These are phyloP conservation scores for Rapana venosa DNA, from an alignment of 2,888 invertebrate species.

Conservation along the genomic window DNA sequence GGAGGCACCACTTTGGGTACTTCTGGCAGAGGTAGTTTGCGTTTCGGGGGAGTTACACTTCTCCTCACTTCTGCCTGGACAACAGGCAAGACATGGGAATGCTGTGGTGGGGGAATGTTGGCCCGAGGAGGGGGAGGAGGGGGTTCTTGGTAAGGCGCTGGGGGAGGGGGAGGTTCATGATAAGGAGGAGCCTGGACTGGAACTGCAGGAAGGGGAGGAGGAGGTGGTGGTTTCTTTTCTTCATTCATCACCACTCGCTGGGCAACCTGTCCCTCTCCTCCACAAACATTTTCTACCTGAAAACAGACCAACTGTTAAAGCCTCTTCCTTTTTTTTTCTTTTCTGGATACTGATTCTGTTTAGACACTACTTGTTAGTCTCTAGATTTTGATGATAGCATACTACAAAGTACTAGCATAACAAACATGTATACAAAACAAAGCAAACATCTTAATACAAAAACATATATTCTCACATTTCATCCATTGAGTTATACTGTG, in stretches of 20 bases:
- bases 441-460: no score
- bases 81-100: neutral
- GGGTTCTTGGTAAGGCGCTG: neutral
- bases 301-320: neutral
- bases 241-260: constrained; percentile 45
- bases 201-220: constrained; percentile 11
- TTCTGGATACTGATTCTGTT: no score
- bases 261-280: constrained; percentile 43
- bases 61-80: neutral
- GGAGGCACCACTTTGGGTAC: neutral
- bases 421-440: no score
- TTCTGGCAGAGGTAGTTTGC: neutral
- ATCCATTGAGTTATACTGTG: no score
- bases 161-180: neutral
- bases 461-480: no score
- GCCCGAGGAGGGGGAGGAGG: neutral
- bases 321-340: no score
- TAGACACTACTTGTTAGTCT: no score
- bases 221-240: constrained; percentile 11
- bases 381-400: no score
- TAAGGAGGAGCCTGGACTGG: neutral
- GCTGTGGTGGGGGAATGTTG: constrained; percentile 18
- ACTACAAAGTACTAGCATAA: no score
- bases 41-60: neutral
- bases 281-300: constrained; percentile 58